Evolutionary conservation across 2,888 invertebrate genomes (phyloP).

Genomic region (Nomada goodeniana): DNA sequence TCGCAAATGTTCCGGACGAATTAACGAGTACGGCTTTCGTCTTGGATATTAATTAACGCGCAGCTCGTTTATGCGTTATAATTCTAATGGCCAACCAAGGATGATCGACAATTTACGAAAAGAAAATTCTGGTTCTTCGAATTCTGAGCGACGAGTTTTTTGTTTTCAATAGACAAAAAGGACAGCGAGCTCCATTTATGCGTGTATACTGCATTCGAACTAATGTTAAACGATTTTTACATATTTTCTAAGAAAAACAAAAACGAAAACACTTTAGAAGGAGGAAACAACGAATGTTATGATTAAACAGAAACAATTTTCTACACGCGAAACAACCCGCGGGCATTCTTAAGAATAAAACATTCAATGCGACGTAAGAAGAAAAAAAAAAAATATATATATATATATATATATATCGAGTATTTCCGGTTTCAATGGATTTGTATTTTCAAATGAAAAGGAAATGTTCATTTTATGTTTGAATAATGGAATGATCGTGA

Average conservation of each 20-base stretch:
- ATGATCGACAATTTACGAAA: neutral
- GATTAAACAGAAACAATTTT: conserved; percentile 37
- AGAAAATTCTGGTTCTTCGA: neutral
- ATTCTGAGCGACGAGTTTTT: neutral
- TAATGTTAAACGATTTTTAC: conserved; percentile 50
- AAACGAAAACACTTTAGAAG: conserved; percentile 25
- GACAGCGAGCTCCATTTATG: neutral
- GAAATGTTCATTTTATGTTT: neutral
- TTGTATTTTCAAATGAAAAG: neutral
- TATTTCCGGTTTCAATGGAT: neutral
- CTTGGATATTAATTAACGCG: neutral
- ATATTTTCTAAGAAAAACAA: conserved; percentile 52
- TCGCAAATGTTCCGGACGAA: neutral
- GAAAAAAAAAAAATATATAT: too few species aligned
- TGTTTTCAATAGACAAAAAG: neutral
- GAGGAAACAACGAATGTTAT: conserved; percentile 56
- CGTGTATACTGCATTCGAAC: conserved; percentile 22
- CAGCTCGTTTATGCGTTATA: neutral
- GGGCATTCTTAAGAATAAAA: conserved; percentile 14
- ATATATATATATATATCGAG: neutral
- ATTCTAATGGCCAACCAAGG: neutral
- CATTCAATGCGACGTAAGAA: neutral
- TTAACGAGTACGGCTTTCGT: neutral
- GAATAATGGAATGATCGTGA: neutral
- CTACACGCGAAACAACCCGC: conserved; percentile 19